Conservation (phyloP, 2,888 invertebrate genomes). For the Spatulosminthurus flaviceps region DNA sequence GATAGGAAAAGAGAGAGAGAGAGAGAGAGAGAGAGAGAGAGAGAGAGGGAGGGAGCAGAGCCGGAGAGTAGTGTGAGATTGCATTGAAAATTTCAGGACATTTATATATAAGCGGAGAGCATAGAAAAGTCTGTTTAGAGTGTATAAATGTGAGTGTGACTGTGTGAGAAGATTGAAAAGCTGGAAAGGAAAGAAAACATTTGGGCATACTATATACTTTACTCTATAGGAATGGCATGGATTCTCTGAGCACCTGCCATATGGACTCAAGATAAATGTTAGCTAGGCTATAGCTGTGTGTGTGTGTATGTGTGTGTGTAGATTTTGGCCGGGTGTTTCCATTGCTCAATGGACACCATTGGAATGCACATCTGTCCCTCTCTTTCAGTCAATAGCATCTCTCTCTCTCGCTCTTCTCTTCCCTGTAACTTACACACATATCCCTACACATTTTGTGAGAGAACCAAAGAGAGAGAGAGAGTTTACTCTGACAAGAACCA, state of each 20-base stretch:
- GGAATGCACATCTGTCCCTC: conserved; percentile 46
- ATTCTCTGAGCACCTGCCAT: conserved; percentile 39
- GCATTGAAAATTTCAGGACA: conserved; percentile 12
- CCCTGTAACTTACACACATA: background rate
- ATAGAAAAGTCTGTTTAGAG: background rate
- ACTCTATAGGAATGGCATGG: too few species aligned
- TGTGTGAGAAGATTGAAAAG: conserved; percentile 24
- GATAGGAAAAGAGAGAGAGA: too few species aligned
- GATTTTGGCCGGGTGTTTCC: conserved; percentile 44
- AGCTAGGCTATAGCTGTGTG: background rate
- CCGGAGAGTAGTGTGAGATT: conserved; percentile 6
- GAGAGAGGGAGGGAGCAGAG: too few species aligned
- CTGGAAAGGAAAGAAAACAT: conserved; percentile 37
- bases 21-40: too few species aligned
- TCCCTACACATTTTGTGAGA: background rate
- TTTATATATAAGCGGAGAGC: background rate
- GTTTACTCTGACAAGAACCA: conserved; percentile 29
- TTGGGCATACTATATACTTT: conserved; percentile 29
- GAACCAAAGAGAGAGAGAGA: background rate
- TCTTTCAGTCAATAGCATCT: conserved; percentile 37
- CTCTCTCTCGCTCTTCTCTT: background rate
- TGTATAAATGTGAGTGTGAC: background rate
- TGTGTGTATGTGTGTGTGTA: conserved; percentile 27
- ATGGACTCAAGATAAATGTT: conserved; percentile 28
- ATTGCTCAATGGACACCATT: conserved; percentile 38